Evolutionary conservation across 2,797 vertebrate species (phyloP), one percentile per base, ranked within the genome.

Genomic region (Eulemur albifrons): DNA sequence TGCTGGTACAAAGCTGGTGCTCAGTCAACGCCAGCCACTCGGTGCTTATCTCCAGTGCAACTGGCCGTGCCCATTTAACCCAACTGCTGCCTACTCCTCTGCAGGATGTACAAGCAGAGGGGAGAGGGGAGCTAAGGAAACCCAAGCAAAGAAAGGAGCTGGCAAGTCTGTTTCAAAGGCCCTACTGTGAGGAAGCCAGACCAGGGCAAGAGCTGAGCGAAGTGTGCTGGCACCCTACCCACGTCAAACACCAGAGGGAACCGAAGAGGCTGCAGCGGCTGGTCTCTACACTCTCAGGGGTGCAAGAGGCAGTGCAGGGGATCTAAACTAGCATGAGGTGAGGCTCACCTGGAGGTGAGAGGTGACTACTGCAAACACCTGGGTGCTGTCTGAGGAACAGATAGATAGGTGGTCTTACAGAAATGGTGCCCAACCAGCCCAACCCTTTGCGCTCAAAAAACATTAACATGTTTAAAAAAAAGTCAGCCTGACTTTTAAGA

Each of bases 191-290:
- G 15, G 43, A 12, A 10, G 52, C 23, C 50, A 17, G 59, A 2
- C 48, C 43, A 54, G 35, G 7, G 32, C 18, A 1, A 18, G 35
- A 23, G n/a, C 14, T 14, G 23, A 3, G 30, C 3, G 3, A 23
- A 6, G 43, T 4, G 61, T 12, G 30, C 21, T 30, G 4, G 0
- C 2, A 38, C 8, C 32, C 12, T 1, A 8, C 21, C 18, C 18
- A 4, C 4, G 3, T 4, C 0, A 0, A 15, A 6, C 10, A 4
- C 43, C 38, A 6, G 17, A 18, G 40, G 40, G 23, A 54, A 45
- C 54, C 35, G 38, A 21, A 38, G 15, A 12, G 54, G 38, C 43
- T 38, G 35, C 11, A 25, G 25, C 5, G 21, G 23, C 12, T 25
- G 40, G 23, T 40, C 15, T 65, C 40, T 21, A 30, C 15, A 2